Evolutionary conservation across 1,140 invertebrate species (phyloP), one percentile per base, ranked within the genome.

Genomic region (Dendrolimus punctatus): DNA sequence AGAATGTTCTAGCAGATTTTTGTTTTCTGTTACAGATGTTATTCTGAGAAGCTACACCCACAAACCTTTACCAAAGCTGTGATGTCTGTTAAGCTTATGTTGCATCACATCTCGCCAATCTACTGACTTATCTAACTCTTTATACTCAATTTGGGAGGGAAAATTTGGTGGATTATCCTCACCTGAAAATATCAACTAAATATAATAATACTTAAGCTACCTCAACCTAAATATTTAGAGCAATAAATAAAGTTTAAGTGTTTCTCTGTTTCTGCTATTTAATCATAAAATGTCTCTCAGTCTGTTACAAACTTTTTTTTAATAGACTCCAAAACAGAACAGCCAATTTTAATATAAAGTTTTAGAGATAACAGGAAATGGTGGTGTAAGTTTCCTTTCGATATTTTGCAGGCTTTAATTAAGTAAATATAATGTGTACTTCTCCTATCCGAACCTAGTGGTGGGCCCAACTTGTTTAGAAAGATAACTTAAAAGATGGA

Each of bases 101-200:
- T 70, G 71, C 58, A 85, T 68, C 42, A 85, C 67, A 45, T 85
- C 79, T 50, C 67, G 71, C 82, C 82, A 85, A 80, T 83, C 77
- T 80, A 85, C 78, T 47, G 82, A 85, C 57, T 76, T 78, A 83
- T 85, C 82, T 85, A 85, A 84, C 56, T 85, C 82, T 75, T 62
- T 85, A 71, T 85, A 85, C 51, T 69, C 64, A 55, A 73, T 57
- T 61, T 78, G 80, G 59, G 79, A 85, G 53, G 73, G 72, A 47
- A 73, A 66, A 63, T 76, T 60, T 58, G 77, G 59, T 46, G 68
- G 51, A 53, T 68, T 76, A 71, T 51, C 53, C 49, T 79, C 72
- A 68, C 79, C 82, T 85, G 82, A 85, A 84, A 85, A 78, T 62
- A 47, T 62, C 43, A 46, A 47, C 23, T 23, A 49, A 40, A 39